Percentiles rank a stretch among this genome's conserved stretches.
phyloP scores from a whole-genome alignment of 1,140 invertebrate species.

The Aphaenogaster rudis region DNA sequence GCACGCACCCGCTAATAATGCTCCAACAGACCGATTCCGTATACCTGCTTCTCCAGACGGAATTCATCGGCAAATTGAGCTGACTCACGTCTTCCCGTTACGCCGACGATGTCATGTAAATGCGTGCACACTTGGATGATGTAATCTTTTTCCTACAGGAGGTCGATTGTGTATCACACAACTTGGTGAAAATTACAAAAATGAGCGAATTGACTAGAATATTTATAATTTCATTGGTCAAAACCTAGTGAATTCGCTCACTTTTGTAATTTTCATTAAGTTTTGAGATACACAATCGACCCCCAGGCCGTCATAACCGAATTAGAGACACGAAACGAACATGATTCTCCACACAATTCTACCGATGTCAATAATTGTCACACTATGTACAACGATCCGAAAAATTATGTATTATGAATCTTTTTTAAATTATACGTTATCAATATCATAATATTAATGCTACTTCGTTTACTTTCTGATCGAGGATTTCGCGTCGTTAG shows the following conservation, averaged over 20 bases:
- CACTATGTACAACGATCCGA: background rate
- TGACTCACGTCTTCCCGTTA: conserved; percentile 80
- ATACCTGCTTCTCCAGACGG: conserved; percentile 66
- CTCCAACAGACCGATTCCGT: conserved; percentile 62
- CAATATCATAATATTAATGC: background rate
- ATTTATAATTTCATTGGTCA: too few relatives aligned
- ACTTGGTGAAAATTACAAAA: too few relatives aligned
- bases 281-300: too few relatives aligned
- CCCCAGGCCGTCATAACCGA: background rate
- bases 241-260: too few relatives aligned
- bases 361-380: background rate
- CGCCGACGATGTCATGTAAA: conserved; percentile 53
- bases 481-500: background rate
- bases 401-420: background rate
- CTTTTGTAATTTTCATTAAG: too few relatives aligned
- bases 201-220: too few relatives aligned
- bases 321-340: conserved; percentile 30
- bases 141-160: conserved; percentile 26
- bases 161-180: too few relatives aligned
- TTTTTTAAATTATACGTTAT: background rate
- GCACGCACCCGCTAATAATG: conserved; percentile 67
- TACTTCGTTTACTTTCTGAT: background rate
- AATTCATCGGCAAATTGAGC: conserved; percentile 71
- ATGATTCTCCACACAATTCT: background rate
- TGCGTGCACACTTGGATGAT: conserved; percentile 37